Evolutionary conservation across 92 coral and sea anemone species (phyloP), one percentile per base, ranked within the genome.

Genomic region (Phymanthus crucifer): DNA sequence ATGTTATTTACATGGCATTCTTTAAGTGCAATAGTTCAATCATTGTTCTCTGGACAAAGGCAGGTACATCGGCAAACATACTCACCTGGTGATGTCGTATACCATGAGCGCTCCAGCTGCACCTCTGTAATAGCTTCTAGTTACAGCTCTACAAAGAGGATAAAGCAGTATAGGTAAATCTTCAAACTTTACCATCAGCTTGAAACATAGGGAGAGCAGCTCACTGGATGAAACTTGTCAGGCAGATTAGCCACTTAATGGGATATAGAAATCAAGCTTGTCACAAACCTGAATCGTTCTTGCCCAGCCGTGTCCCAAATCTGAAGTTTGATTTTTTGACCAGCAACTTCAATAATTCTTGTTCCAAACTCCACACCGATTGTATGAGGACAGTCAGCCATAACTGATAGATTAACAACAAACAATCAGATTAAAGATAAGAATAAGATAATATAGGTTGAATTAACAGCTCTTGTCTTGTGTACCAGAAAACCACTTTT

Each of bases 231-330:
- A 6, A 38, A 38, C 10, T 38, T 1, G 10, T 38, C 43, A 38
- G 10, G 43, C 10, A 10, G 43, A 38, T 38, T 38, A 10, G 10
- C 43, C 4, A 43, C 48, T 11, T 6, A 6, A 43, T 10, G 0
- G 48, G 17, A 43, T 43, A 3, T 17, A 7, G 48, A 43, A 43
- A 43, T 3, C 10, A 43, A 43, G 48, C 11, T 43, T 43, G 12
- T 11, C 2, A 18, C 54, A 74, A 50, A 90, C 98, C 98, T 94
- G 80, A 95, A 95, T 79, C 99, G 75, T 81, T 95, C 99, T 78
- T 95, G 99, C 24, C 99, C 99, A 0, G 99, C 99, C 32, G 99
- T 95, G 80, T 95, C 99, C 99, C 99, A 95, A 58, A 95, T 95
- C 78, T 95, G 99, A 32, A 95, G 94, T 82, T 95, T 95, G 86